Evolutionary conservation across 2,113 vertebrate species (phyloP).

Genomic region (Corapipo altera): DNA sequence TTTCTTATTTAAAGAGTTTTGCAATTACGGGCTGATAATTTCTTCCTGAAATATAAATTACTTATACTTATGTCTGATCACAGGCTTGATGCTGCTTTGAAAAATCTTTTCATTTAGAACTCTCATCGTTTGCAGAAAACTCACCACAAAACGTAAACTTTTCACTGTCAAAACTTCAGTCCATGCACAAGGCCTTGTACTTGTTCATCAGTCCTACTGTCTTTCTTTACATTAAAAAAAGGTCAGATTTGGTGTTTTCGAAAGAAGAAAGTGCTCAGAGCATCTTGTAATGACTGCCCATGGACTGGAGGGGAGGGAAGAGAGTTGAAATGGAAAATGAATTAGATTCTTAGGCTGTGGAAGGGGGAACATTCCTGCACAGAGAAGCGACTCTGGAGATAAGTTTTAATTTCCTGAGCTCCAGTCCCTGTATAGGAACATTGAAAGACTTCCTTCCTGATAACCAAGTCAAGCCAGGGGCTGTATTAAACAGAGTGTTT

Average conservation of each 20-base stretch:
- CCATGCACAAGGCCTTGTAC: background rate
- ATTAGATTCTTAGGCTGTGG: constrained; percentile 31
- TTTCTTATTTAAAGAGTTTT: background rate
- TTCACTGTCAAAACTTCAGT: background rate
- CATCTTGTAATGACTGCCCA: background rate
- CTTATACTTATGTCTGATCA: background rate
- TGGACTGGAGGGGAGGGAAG: background rate
- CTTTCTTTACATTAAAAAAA: background rate
- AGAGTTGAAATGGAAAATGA: constrained; percentile 40
- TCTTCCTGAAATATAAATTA: background rate
- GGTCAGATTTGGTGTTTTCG: background rate
- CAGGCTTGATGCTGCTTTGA: background rate
- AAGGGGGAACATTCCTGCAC: constrained; percentile 50
- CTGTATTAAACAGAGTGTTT: background rate
- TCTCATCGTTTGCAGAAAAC: background rate
- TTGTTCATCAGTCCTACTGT: background rate
- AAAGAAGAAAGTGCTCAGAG: background rate
- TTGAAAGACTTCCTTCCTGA: constrained; percentile 60
- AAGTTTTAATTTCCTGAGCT: constrained; percentile 67
- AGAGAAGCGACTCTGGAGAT: constrained; percentile 55
- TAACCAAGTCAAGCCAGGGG: constrained; percentile 42
- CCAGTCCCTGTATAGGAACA: constrained; percentile 31
- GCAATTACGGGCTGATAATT: background rate
- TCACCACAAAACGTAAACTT: background rate
- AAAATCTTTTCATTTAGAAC: background rate